phyloP scores from a whole-genome alignment of 2,797 vertebrate genomes.

The Hydrophis major region DNA sequence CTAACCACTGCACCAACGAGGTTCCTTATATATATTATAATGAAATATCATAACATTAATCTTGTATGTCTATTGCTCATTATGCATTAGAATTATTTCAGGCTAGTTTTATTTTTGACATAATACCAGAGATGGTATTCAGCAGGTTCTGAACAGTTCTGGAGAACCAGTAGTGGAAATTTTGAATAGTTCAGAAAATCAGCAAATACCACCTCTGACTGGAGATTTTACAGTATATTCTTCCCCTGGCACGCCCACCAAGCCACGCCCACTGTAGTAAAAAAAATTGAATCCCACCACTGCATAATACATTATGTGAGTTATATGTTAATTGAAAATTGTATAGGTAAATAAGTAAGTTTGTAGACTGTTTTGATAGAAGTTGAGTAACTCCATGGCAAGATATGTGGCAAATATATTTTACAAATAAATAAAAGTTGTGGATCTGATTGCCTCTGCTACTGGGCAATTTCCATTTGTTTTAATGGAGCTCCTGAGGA shows the following conservation, averaged over 20 bases:
- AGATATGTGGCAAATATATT: neutral
- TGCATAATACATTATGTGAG: neutral
- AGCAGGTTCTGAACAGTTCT: too few relatives aligned
- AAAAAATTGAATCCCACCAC: too few relatives aligned
- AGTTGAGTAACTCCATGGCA: neutral
- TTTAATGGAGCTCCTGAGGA: neutral
- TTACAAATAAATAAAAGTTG: neutral
- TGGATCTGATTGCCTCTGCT: neutral
- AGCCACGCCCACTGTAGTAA: too few relatives aligned
- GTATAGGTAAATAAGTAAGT: conserved; percentile 30
- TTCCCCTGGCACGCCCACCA: too few relatives aligned
- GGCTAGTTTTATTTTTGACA: conserved; percentile 43
- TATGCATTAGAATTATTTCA: conserved; percentile 32
- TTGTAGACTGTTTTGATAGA: conserved; percentile 25
- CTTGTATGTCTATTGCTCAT: conserved; percentile 50
- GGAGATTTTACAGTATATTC: too few relatives aligned
- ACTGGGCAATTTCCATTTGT: neutral
- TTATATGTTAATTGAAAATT: conserved; percentile 24
- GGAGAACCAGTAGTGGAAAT: too few relatives aligned
- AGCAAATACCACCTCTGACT: too few relatives aligned
- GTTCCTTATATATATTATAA: too few relatives aligned
- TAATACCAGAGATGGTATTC: neutral
- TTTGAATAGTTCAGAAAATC: too few relatives aligned
- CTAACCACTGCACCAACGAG: too few relatives aligned
- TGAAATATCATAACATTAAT: neutral